These are phyloP conservation scores for Dexiosoma caninum DNA, from an alignment of 2,888 invertebrate species.

Conservation along the genomic window DNA sequence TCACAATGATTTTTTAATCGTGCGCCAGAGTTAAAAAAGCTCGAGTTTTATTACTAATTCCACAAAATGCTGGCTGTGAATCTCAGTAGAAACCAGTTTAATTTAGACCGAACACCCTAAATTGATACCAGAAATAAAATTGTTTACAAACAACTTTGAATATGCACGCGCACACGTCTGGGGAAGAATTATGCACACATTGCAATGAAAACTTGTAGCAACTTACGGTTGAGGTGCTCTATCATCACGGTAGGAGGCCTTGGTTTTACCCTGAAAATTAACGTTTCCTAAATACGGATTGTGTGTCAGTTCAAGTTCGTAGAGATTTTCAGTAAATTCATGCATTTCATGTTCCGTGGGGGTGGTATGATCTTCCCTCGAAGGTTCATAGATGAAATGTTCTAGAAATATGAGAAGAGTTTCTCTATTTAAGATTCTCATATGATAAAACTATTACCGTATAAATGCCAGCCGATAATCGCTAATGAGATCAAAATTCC, in stretches of 20 bases:
- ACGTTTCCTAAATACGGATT: slow-evolving; percentile 69
- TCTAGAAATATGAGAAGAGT: slow-evolving; percentile 63
- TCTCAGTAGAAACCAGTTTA: too few relatives aligned
- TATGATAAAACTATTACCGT: slow-evolving; percentile 65
- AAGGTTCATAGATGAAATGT: slow-evolving; percentile 65
- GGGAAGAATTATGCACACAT: neutral
- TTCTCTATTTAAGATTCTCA: neutral
- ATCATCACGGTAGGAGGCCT: slow-evolving; percentile 69
- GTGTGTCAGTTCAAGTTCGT: slow-evolving; percentile 66
- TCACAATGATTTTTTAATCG: too few relatives aligned
- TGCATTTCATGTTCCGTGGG: slow-evolving; percentile 62
- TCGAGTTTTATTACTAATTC: too few relatives aligned
- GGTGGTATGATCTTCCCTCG: slow-evolving; percentile 38
- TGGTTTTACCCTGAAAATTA: slow-evolving; percentile 72
- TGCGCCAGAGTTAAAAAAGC: too few relatives aligned
- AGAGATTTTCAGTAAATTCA: slow-evolving; percentile 68
- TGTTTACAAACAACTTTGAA: neutral
- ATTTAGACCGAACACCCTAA: neutral
- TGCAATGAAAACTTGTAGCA: neutral
- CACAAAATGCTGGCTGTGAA: too few relatives aligned
- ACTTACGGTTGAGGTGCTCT: slow-evolving; percentile 70
- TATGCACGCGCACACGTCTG: neutral
- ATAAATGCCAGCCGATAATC: slow-evolving; percentile 72
- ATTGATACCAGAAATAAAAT: slow-evolving; percentile 21
- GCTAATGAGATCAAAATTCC: slow-evolving; percentile 67